phyloP scores from a whole-genome alignment of 2,113 vertebrate genomes.

The Drymodes brunneopygia region DNA sequence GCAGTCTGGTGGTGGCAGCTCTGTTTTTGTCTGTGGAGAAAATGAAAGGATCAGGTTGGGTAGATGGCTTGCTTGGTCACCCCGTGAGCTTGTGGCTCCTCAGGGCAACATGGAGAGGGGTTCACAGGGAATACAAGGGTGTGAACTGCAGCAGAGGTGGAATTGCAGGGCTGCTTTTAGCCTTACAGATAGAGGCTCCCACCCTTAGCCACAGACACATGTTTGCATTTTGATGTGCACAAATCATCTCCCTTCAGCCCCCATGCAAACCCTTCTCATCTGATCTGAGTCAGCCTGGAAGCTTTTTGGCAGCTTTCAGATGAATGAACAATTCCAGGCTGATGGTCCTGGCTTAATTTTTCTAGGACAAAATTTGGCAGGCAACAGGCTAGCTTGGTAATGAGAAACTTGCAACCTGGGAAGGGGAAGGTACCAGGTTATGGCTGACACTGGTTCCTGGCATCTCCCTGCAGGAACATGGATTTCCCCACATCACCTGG shows the following conservation, averaged over 20 bases:
- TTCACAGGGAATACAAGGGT: accelerated
- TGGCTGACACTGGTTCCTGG: not conserved
- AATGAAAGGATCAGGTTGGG: not conserved
- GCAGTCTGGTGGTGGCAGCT: not conserved
- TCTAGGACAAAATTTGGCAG: not conserved
- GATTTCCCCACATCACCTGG: not conserved
- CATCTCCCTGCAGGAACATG: not conserved
- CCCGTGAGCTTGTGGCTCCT: accelerated
- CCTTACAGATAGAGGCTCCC: not conserved
- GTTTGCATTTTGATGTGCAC: accelerated
- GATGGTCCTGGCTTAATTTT: not conserved
- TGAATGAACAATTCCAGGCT: not conserved
- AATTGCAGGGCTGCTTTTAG: not conserved
- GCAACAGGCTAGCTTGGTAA: not conserved
- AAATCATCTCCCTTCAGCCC: not conserved
- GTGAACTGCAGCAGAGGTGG: not conserved
- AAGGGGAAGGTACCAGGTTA: not conserved
- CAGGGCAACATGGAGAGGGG: accelerated
- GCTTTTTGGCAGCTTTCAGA: not conserved
- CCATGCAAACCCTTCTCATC: not conserved
- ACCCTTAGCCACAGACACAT: not conserved
- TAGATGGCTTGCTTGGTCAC: not conserved
- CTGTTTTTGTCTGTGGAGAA: not conserved
- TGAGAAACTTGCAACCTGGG: not conserved
- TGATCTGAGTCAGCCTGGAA: not conserved